These are phyloP conservation scores for Myotis lucifugus DNA, from an alignment of 2,113 vertebrate species.

Conservation along the genomic window DNA sequence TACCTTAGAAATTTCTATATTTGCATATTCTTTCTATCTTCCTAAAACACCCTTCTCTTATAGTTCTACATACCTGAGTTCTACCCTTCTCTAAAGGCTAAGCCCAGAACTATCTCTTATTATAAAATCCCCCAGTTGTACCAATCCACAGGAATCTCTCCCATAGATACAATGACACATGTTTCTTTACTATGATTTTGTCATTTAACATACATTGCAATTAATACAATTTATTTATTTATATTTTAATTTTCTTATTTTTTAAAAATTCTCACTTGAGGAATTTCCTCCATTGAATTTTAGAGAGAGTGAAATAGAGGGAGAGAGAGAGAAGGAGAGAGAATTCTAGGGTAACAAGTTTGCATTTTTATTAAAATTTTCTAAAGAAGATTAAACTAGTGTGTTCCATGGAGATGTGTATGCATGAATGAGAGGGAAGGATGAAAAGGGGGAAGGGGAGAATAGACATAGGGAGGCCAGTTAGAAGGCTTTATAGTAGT, in stretches of 20 bases:
- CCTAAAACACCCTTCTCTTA: neutral
- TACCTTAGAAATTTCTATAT: neutral
- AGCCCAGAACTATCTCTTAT: neutral
- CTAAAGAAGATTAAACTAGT: neutral
- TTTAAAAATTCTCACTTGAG: too few relatives aligned
- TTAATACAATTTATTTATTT: neutral
- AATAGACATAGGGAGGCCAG: neutral
- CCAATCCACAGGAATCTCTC: neutral
- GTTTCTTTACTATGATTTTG: neutral
- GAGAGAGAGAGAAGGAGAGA: too few relatives aligned
- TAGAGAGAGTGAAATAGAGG: too few relatives aligned
- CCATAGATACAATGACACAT: neutral
- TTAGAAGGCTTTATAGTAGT: neutral
- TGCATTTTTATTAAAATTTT: neutral
- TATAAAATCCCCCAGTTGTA: neutral
- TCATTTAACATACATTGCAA: neutral
- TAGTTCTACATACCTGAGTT: neutral
- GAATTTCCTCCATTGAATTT: too few relatives aligned
- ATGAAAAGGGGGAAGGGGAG: neutral
- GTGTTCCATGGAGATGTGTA: neutral
- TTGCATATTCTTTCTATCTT: neutral
- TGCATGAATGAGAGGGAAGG: neutral
- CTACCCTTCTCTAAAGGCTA: neutral
- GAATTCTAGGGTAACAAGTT: neutral
- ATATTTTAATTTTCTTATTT: neutral